Evolutionary conservation across 2,113 vertebrate species (phyloP), one percentile per base, ranked within the genome.

Genomic region (Phyllostomus hastatus): DNA sequence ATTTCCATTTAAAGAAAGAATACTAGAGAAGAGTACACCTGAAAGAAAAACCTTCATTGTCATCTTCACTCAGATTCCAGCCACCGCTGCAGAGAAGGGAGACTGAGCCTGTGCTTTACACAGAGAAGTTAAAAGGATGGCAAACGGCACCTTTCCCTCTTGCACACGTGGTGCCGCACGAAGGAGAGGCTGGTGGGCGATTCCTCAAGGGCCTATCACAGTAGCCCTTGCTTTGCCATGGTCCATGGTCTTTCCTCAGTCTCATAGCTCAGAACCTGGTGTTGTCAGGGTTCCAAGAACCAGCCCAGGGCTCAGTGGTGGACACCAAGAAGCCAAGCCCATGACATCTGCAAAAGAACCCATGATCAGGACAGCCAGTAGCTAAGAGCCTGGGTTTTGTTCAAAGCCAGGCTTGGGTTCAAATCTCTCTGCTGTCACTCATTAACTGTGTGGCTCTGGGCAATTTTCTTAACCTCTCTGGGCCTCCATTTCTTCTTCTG

Each of bases 1-100:
- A 88, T 70, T 64, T 95, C 70, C 80, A 38, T 70, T 52, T 61
- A 54, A 61, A 19, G 57, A 81, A 52, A 59, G 14, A 88, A 19
- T 35, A 66, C 81, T 15, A 79, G 41, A 24, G 9, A 88, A 33
- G 24, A 19, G 0, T 17, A 5, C 50, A 12, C 22, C 76, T 81
- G 7, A 54, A 94, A 70, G 24, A 61, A 89, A 86, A 61, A 1
- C 10, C 9, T 33, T 11, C 6, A 16, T 11, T 70, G 15, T 64
- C 64, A 59, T 78, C 54, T n/a, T 90, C 10, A 33, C 70, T 52
- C 52, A 28, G 10, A 43, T 28, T 54, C 35, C 33, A 24, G 24
- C 9, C 50, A 61, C 61, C 31, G 28, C 35, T 41, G 35, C 54
- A 66, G 31, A 52, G 31, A 64, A 14, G 28, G 12, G 4, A 50